Percentiles rank a stretch among this genome's conserved stretches.
phyloP scores from a whole-genome alignment of 1,140 invertebrate species.

The Diabrotica virgifera region DNA sequence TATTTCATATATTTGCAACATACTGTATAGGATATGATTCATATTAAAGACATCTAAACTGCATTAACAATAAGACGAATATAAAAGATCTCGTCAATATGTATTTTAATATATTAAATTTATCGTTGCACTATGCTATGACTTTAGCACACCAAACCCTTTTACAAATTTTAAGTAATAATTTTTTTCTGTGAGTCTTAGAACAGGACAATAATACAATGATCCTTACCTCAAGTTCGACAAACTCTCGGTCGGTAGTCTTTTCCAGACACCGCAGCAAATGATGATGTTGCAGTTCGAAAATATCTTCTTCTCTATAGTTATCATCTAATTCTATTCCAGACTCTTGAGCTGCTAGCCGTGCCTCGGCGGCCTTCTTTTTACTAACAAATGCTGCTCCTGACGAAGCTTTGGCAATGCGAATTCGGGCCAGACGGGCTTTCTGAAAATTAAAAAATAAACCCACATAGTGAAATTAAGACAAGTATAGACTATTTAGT shows the following conservation, averaged over 20 bases:
- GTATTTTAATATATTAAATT: too few relatives aligned
- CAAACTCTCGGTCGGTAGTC: slow-evolving; percentile 96
- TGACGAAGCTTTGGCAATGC: slow-evolving; percentile 97
- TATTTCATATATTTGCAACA: too few relatives aligned
- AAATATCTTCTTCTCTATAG: slow-evolving; percentile 92
- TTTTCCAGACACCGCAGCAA: slow-evolving; percentile 95
- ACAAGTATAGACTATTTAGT: too few relatives aligned
- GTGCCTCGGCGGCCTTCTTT: slow-evolving; percentile 97
- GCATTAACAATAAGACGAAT: too few relatives aligned
- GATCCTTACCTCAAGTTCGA: slow-evolving; percentile 77
- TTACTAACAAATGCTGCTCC: slow-evolving; percentile 98
- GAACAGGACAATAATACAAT: not conserved
- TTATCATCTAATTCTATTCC: slow-evolving; percentile 85
- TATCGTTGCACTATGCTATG: too few relatives aligned
- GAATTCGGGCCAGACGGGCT: slow-evolving; percentile 94
- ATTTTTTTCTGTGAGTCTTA: not conserved
- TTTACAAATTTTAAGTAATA: not conserved
- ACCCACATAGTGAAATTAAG: too few relatives aligned
- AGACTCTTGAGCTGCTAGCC: slow-evolving; percentile 86
- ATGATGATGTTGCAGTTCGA: slow-evolving; percentile 99
- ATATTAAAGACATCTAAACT: too few relatives aligned
- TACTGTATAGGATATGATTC: too few relatives aligned
- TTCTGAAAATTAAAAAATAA: slow-evolving; percentile 71
- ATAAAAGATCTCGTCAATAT: too few relatives aligned
- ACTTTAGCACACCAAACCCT: too few relatives aligned